Conservation (phyloP, 2,888 invertebrate species). For the Drosophila helvetica region DNA sequence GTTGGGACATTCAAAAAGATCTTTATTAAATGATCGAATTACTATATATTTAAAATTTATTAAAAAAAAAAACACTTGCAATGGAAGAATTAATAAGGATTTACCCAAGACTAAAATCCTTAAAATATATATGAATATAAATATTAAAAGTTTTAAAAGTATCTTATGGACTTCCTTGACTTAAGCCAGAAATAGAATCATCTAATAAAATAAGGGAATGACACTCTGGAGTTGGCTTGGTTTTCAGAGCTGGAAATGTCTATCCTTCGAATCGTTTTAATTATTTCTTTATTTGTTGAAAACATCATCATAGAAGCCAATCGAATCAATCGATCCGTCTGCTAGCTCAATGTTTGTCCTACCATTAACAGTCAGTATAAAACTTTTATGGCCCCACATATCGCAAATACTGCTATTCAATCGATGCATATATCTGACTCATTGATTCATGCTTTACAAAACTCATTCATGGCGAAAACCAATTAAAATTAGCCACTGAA, state of each 20-base stretch:
- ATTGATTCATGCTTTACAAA: constrained; percentile 17
- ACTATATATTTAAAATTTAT: neutral
- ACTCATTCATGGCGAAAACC: constrained; percentile 12
- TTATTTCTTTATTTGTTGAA: too few relatives aligned
- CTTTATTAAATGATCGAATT: neutral
- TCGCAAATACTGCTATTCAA: neutral
- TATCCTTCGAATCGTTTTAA: neutral
- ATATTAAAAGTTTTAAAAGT: too few relatives aligned
- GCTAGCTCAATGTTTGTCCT: neutral
- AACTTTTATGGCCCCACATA: neutral
- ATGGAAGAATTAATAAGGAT: too few relatives aligned
- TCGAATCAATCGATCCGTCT: neutral
- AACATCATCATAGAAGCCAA: neutral
- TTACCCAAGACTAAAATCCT: too few relatives aligned
- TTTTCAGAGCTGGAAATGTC: too few relatives aligned
- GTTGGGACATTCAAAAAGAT: neutral
- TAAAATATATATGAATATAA: too few relatives aligned
- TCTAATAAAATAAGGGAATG: too few relatives aligned
- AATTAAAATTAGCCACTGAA: constrained; percentile 30
- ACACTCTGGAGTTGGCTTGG: too few relatives aligned
- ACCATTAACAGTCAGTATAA: too few relatives aligned
- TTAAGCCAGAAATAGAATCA: too few relatives aligned
- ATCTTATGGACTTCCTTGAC: too few relatives aligned
- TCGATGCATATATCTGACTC: constrained; percentile 1
- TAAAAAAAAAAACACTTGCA: too few relatives aligned